Base-by-base conservation (phyloP, 2,797 vertebrate genomes). In the Oreortyx pictus region DNA sequence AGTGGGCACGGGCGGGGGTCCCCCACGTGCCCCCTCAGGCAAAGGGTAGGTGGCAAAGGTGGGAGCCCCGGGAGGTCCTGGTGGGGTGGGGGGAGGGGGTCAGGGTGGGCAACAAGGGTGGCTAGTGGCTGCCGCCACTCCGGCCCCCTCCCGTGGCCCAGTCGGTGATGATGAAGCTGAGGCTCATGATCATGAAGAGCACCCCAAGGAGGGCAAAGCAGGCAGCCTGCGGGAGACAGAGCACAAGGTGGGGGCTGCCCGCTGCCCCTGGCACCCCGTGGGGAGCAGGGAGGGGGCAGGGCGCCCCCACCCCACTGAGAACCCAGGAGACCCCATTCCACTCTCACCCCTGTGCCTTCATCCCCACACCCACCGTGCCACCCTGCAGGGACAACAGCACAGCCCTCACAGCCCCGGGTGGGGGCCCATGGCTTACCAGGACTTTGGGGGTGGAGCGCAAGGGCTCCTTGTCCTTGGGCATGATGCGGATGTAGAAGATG, bases 131-230 rank as follows among this genome's bases (percentile, higher is more conserved):
- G 81, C 98, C 98, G 1, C 96, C 98, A 2, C 97, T 97, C 56
- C 60, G 98, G 90, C 97, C 89, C 31, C 88, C 96, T 3, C 98
- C 99, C 1, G 97, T 97, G 81, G 98, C 97, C 99, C 99, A 99
- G 97, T 99, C 99, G 2, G 98, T 98, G 97, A 99, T 97, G 93
- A 99, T 99, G 97, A 99, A 99, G 96, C 99, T 99, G 97, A 99
- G 96, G 90, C 99, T 99, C 99, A 99, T 99, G 80, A 98, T 98
- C 99, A 99, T 99, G 97, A 99, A 99, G 95, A 98, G 97, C 92
- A 99, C 92, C 1, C 99, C 99, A 16, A 99, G 95, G 66, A 96
- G 98, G 70, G 98, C 98, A 9, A 99, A 99, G 95, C 98, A 98
- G 44, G 96, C 96, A 71, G 99, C 99, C 99, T 99, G 94, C 19